Percentiles rank a stretch among this genome's conserved stretches.
Conservation (phyloP, 2,113 vertebrate genomes). For the Phalacrocorax pelagicus region DNA sequence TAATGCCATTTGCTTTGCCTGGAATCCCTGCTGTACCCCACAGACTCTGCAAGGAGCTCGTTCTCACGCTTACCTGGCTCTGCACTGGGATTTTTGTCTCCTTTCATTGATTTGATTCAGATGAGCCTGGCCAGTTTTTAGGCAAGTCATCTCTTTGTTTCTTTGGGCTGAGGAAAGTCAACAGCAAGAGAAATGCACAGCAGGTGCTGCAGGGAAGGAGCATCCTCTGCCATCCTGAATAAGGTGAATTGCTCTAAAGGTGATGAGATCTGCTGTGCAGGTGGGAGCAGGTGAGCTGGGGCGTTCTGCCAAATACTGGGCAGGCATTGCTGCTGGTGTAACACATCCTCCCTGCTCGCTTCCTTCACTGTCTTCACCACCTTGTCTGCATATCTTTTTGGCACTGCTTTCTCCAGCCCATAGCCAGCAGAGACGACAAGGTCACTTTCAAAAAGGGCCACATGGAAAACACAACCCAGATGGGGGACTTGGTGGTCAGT, state of each 20-base stretch:
- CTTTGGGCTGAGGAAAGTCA: neutral
- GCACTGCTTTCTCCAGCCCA: neutral
- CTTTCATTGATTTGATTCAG: neutral
- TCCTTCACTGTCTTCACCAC: neutral
- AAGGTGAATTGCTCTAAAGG: neutral
- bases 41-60: neutral
- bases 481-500: neutral
- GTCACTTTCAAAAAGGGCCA: neutral
- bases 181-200: neutral
- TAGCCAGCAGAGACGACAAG: conserved; percentile 5
- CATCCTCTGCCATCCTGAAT: rapidly evolving
- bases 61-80: neutral
- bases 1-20: neutral
- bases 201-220: neutral
- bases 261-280: neutral
- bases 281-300: neutral
- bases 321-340: neutral
- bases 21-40: neutral
- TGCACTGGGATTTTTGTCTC: neutral
- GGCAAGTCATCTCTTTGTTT: neutral
- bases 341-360: neutral
- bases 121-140: neutral
- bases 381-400: conserved; percentile 6
- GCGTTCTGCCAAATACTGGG: neutral
- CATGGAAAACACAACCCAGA: neutral